These are phyloP conservation scores for Emberiza fucata DNA, from an alignment of 2,113 vertebrate species.

Conservation along the genomic window DNA sequence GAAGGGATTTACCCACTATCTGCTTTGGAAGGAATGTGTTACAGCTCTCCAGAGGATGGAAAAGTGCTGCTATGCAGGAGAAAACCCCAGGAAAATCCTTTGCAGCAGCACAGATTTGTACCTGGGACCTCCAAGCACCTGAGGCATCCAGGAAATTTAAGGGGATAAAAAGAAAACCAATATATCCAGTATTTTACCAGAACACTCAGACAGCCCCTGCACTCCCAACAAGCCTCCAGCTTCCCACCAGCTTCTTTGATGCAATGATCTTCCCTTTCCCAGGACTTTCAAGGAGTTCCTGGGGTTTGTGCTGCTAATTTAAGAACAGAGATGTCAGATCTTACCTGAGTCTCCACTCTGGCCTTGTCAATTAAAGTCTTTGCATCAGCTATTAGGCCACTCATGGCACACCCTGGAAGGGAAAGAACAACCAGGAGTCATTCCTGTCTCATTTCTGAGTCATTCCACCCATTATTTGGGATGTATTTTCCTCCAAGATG, in stretches of 20 bases:
- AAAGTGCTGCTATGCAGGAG: background rate
- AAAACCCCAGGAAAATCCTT: background rate
- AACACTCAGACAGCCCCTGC: accelerated
- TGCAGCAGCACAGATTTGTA: background rate
- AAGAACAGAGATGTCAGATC: background rate
- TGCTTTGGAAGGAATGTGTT: background rate
- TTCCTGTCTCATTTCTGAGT: background rate
- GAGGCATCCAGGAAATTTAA: background rate
- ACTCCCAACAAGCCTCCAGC: background rate
- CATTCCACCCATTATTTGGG: accelerated
- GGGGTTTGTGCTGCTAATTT: background rate
- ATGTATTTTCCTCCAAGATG: too few species aligned
- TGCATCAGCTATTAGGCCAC: slow-evolving; percentile 96
- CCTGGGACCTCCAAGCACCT: background rate
- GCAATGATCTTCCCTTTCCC: background rate
- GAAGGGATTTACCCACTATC: background rate
- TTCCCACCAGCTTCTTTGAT: background rate
- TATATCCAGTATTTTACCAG: background rate
- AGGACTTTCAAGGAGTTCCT: background rate
- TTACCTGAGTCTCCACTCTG: slow-evolving; percentile 97
- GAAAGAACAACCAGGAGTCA: background rate
- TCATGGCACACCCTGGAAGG: slow-evolving; percentile 94
- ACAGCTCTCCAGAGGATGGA: background rate
- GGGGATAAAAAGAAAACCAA: background rate
- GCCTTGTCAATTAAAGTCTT: slow-evolving; percentile 99